Conservation (phyloP, 1,140 invertebrate species). For the Helicoverpa zea region DNA sequence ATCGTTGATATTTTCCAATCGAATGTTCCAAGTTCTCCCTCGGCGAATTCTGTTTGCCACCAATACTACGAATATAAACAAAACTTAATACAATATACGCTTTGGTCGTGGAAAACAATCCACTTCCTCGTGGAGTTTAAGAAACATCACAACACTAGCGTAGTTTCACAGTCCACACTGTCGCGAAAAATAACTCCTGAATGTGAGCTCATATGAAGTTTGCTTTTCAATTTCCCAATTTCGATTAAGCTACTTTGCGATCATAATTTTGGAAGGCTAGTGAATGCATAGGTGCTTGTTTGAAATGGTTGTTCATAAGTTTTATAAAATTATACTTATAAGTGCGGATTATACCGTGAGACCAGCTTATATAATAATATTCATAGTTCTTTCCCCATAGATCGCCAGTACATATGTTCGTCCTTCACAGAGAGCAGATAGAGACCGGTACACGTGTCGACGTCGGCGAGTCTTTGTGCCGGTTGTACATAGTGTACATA, state of each 20-base stretch:
- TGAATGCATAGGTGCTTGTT: no score
- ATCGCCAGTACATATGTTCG: no score
- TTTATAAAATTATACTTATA: no score
- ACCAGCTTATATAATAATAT: no score
- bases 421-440: no score
- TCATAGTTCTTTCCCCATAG: no score
- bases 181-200: background rate
- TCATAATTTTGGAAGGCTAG: no score
- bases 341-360: no score
- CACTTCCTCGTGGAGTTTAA: background rate
- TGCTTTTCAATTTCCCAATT: no score
- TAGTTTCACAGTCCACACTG: background rate
- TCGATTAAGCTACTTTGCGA: no score
- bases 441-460: background rate
- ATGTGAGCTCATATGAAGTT: no score
- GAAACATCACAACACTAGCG: background rate
- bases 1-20: conserved; percentile 25
- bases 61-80: conserved; percentile 24
- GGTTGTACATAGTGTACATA: background rate
- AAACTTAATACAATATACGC: conserved; percentile 15
- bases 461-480: background rate
- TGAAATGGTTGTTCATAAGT: no score
- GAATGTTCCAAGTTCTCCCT: conserved; percentile 12
- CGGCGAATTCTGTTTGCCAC: conserved; percentile 12
- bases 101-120: conserved; percentile 26